Evolutionary conservation across 2,113 vertebrate species (phyloP), one percentile per base, ranked within the genome.

Genomic region (Todiramphus chloris): DNA sequence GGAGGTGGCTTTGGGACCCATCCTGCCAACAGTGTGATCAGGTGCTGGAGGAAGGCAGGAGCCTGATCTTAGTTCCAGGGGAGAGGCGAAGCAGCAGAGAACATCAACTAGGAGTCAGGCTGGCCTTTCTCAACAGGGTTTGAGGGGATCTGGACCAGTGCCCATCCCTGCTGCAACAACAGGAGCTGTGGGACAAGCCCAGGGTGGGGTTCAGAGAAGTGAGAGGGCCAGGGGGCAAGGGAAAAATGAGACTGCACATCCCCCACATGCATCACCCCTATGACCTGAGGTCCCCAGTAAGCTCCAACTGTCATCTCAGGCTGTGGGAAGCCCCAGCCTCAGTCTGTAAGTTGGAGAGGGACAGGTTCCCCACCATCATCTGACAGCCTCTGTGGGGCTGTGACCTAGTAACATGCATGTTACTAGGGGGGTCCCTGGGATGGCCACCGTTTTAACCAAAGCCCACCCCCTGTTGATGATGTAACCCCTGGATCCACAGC

Each of bases 11-110:
- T 43, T 11, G 33, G 59, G 53, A 16, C 59, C 43, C 13, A 15
- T 19, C 21, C 6, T 58, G 48, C 33, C 0, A 0, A 35, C 68
- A 53, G 58, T 0, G 0, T 28, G 16, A 13, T 20, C 5, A 5
- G 31, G 11, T 7, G 35, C 11, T 10, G 44, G 15, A 30, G 25
- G 28, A 3, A 5, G 31, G 14, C 13, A 9, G 79, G 5, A 66
- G 31, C 12, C 24, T 14, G 5, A 7, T 46, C 9, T 12, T 15
- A n/a, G 30, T 15, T 12, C 30, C 28, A 11, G 33, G 41, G 46
- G 9, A 39, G 28, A 0, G 3, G 20, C 43, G 16, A 51, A 44
- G n/a, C 24, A 35, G 25, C 8, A 30, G 16, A 17, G 19, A 18
- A 7, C 28, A 13, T 25, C 9, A 8, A 2, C 9, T 0, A 4